Conservation (phyloP, 1,140 invertebrate species). For the Thaumetopoea pityocampa region DNA sequence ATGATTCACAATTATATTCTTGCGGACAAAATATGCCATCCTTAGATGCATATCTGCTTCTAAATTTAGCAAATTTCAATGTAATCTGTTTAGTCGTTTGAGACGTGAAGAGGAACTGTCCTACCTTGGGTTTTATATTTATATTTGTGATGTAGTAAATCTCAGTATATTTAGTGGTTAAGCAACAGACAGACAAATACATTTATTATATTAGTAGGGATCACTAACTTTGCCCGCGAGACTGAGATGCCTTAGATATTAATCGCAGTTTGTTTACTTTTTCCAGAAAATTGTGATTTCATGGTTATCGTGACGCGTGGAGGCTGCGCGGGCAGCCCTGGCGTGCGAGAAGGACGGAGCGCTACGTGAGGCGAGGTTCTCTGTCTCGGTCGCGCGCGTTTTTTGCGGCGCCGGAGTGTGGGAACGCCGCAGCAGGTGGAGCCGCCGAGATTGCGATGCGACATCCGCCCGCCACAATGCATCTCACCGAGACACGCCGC, state of each 20-base stretch:
- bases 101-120: no score
- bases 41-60: no score
- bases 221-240: constrained; percentile 23
- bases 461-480: constrained; percentile 73
- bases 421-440: constrained; percentile 73
- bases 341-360: constrained; percentile 45
- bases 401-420: constrained; percentile 75
- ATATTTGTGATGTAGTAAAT: no score
- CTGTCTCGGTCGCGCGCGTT: constrained; percentile 55
- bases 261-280: constrained; percentile 42
- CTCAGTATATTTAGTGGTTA: no score
- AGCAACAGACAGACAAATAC: no score
- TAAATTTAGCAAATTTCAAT: no score
- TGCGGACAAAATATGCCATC: no score
- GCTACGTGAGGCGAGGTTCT: constrained; percentile 27
- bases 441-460: constrained; percentile 70
- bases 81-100: no score
- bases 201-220: no score
- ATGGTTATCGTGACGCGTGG: constrained; percentile 45
- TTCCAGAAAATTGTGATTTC: constrained; percentile 63
- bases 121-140: no score
- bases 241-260: constrained; percentile 31
- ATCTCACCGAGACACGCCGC: constrained; percentile 55
- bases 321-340: constrained; percentile 42
- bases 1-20: no score